A percentile compares a stretch with the other conserved stretches of the same genome.
phyloP scores from a whole-genome alignment of 2,797 vertebrate species.

The Enteromius radiatus region DNA sequence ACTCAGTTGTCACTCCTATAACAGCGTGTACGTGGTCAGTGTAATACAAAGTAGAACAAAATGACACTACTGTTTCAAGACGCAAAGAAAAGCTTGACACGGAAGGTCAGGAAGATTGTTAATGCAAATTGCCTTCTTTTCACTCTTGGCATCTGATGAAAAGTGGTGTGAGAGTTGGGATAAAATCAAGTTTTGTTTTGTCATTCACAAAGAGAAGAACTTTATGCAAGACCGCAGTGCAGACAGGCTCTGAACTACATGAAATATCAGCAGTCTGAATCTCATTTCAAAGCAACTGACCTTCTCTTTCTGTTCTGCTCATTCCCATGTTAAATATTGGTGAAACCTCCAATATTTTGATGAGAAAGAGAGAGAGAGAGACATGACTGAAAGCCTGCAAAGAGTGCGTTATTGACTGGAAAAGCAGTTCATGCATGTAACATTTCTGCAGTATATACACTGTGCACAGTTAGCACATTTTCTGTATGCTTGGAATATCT shows the following conservation, averaged over 20 bases:
- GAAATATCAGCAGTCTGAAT: slow-evolving; percentile 47
- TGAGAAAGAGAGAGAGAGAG: neutral
- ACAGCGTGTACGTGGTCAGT: neutral
- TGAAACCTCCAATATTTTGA: slow-evolving; percentile 1
- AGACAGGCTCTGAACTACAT: slow-evolving; percentile 43
- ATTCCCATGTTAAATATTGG: neutral
- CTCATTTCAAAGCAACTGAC: slow-evolving; percentile 1
- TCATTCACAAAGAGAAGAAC: slow-evolving; percentile 37
- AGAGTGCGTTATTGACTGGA: neutral
- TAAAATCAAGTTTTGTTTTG: slow-evolving; percentile 49
- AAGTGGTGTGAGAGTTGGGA: slow-evolving; percentile 49
- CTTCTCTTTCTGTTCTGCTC: neutral
- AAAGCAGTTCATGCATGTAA: neutral
- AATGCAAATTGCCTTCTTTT: slow-evolving; percentile 42
- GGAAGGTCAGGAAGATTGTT: slow-evolving; percentile 53
- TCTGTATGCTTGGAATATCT: neutral
- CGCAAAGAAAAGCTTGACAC: slow-evolving; percentile 35
- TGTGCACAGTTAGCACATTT: neutral
- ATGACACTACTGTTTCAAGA: neutral
- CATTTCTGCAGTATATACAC: neutral
- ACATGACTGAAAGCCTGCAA: neutral
- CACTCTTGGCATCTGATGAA: slow-evolving; percentile 36
- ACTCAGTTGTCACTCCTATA: neutral
- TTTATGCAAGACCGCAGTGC: slow-evolving; percentile 47
- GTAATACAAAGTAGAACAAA: neutral